Evolutionary conservation across 1,140 invertebrate genomes (phyloP), one percentile per base, ranked within the genome.

Genomic region (Aleiodes sp.): DNA sequence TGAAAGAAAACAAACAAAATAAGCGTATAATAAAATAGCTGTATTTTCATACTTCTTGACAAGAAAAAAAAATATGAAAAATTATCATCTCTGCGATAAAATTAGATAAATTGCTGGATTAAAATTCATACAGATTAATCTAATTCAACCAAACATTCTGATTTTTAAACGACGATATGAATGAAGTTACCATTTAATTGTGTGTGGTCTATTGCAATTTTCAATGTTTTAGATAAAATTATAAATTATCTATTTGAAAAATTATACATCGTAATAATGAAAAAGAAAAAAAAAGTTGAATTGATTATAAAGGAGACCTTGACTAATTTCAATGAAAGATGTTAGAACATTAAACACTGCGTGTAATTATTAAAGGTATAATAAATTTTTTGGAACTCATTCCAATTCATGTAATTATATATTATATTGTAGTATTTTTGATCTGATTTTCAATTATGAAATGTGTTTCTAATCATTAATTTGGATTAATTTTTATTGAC

Each of bases 31-130:
- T 46, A 16, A 46, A 46, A 46, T 52, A 26, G 26, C 26, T 52
- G 46, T 52, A 52, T 52, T 52, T 52, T 52, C 46, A 52, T 52
- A 52, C 46, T 52, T 52, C 46, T 52, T 52, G 46, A 52, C 46
- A 52, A 52, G n/a, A 46, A 16, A 52, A n/a, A n/a, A n/a, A n/a
- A n/a, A n/a, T n/a, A n/a, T n/a, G n/a, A n/a, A n/a, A 52, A 52
- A 24, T 24, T 24, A 52, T 52, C 21, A 52, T 24, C 46, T 52
- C 46, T 21, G 21, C 46, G 46, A 7, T 52, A 52, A 24, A 52
- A 52, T 52, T 24, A 24, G 26, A 21, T 12, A 24, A 52, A 52
- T 52, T 52, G 14, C 46, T 52, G 6, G 9, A 9, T 52, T 52
- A 52, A 26, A 21, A 10, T n/a, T n/a, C n/a, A 52, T 52, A 2